Percentiles rank a stretch among this genome's conserved stretches.
phyloP scores from a whole-genome alignment of 2,888 invertebrate species.

The Melangyna quadrimaculata region DNA sequence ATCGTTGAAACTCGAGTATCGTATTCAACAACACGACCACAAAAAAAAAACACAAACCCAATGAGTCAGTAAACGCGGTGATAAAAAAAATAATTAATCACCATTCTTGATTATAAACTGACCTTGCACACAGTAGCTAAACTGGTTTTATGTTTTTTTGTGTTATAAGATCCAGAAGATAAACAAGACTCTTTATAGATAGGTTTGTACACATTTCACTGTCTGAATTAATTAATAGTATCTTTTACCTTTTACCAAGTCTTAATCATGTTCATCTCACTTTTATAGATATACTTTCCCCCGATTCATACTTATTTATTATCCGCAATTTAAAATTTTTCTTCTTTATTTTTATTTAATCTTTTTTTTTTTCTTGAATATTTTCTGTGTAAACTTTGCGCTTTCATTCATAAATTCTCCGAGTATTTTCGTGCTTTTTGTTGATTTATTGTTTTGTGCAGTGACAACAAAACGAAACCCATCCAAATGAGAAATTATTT shows the following conservation, averaged over 20 bases:
- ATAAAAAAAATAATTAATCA: slow-evolving; percentile 12
- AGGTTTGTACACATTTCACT: background rate
- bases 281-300: background rate
- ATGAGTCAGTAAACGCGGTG: slow-evolving; percentile 3
- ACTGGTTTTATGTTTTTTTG: background rate
- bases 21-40: background rate
- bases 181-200: background rate
- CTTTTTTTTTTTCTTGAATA: background rate
- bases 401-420: slow-evolving; percentile 31
- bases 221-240: background rate
- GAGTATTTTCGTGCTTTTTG: background rate
- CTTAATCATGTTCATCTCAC: slow-evolving; percentile 1
- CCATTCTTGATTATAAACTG: slow-evolving; percentile 9
- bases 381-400: slow-evolving; percentile 22
- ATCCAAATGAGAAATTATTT: slow-evolving; percentile 8
- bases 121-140: slow-evolving; percentile 27
- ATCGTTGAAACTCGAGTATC: background rate
- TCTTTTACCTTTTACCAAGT: slow-evolving; percentile 20
- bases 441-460: slow-evolving; percentile 28
- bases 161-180: background rate
- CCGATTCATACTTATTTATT: too few relatives aligned
- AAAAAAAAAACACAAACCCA: slow-evolving; percentile 1
- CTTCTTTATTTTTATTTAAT: background rate
- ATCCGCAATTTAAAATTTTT: background rate
- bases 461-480: slow-evolving; percentile 1